phyloP scores from a whole-genome alignment of 2,888 invertebrate genomes.

The Dinocampus coccinellae region DNA sequence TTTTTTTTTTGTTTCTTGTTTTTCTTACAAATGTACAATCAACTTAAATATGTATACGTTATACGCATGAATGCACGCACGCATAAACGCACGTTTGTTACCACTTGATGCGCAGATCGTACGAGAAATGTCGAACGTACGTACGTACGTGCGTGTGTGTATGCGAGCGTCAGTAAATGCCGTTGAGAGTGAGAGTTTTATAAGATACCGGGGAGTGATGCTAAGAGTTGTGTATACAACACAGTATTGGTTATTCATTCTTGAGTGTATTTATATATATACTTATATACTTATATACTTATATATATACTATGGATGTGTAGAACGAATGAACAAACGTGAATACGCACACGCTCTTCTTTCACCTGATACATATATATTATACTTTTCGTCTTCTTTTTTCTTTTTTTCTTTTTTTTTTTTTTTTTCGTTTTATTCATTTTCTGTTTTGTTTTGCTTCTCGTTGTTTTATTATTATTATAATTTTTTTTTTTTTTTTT shows the following conservation, averaged over 20 bases:
- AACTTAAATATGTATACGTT: background rate
- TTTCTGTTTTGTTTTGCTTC: background rate
- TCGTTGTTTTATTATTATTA: background rate
- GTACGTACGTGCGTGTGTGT: background rate
- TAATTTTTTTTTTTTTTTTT: slow-evolving; percentile 2
- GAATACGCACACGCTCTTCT: background rate
- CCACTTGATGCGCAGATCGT: slow-evolving; percentile 12
- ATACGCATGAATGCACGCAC: background rate
- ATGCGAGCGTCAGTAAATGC: slow-evolving; percentile 14
- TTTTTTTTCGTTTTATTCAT: background rate
- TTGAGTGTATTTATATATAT: background rate
- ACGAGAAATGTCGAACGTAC: slow-evolving; percentile 10
- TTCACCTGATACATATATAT: too few species aligned
- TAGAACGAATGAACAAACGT: background rate
- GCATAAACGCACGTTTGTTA: slow-evolving; percentile 3
- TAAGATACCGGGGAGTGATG: slow-evolving; percentile 2
- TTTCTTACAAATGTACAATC: slow-evolving; percentile 13
- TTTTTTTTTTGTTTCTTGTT: slow-evolving; percentile 29
- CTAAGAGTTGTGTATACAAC: background rate
- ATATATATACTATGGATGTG: background rate
- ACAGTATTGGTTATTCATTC: background rate
- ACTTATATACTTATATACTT: background rate
- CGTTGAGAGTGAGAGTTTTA: slow-evolving; percentile 45
- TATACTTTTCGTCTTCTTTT: too few species aligned
- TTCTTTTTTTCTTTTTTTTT: too few species aligned